phyloP scores from a whole-genome alignment of 2,888 invertebrate genomes.

The Minunthozetes semirufus region DNA sequence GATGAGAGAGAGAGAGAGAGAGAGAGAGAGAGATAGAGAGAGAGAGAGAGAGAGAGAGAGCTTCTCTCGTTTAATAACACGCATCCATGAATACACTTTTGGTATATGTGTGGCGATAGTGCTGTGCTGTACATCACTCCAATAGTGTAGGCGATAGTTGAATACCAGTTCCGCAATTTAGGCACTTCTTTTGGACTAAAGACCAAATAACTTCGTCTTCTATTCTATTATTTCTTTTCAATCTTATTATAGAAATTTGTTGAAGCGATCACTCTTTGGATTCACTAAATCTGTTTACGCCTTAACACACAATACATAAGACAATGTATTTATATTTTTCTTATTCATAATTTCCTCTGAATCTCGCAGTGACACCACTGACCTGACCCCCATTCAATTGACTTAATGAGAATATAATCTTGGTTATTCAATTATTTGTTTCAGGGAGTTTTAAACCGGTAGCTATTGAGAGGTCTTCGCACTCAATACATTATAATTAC shows the following conservation, averaged over 20 bases:
- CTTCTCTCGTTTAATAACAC: background rate
- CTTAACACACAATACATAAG: background rate
- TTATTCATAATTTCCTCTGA: background rate
- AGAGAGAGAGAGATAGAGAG: background rate
- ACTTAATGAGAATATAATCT: background rate
- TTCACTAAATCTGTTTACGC: slow-evolving; percentile 21
- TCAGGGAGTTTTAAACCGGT: too few relatives aligned
- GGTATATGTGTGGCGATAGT: background rate
- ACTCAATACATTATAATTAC: background rate
- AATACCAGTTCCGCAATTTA: slow-evolving; percentile 25
- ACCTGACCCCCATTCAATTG: slow-evolving; percentile 5
- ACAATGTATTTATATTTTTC: background rate
- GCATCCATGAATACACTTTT: background rate
- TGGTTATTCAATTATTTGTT: too few relatives aligned
- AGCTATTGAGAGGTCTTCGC: background rate
- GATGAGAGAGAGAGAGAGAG: background rate
- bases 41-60: slow-evolving; percentile 14
- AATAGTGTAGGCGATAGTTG: background rate
- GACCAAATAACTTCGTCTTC: slow-evolving; percentile 7
- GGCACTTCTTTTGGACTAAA: background rate
- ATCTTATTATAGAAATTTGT: slow-evolving; percentile 28
- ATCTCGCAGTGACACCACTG: background rate
- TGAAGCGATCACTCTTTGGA: slow-evolving; percentile 9
- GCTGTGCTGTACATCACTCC: background rate
- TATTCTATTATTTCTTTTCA: slow-evolving; percentile 12